Base-by-base conservation (phyloP, 2,113 vertebrate species). In the Puffinus mauretanicus region DNA sequence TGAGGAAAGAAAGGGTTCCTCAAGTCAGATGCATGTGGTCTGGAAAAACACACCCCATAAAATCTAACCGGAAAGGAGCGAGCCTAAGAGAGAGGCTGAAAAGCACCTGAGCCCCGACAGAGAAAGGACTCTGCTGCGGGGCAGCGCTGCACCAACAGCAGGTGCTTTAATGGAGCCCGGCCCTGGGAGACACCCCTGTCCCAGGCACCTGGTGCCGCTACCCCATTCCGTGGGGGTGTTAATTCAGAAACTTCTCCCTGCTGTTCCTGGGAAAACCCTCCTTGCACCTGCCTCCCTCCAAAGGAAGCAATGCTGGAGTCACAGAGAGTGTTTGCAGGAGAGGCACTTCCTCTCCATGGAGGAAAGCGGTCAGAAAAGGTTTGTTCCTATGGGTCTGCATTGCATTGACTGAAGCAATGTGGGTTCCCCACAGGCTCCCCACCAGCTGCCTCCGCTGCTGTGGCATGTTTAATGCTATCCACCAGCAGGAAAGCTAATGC, bases 311-410 rank as follows among this genome's bases (percentile, higher is more conserved):
- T 10, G 49, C 40, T 46, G 75, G 67, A 66, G 73, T 34, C 22
- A 6, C 1, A 5, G 81, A 61, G 36, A 62, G 14, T 20, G 10
- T 58, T 15, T 46, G 13, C 61, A 71, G 61, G 42, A 62, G n/a
- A 67, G 19, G 18, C 6, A 13, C 42, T 65, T 0, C 0, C 18
- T 73, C 26, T 82, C 26, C 16, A 5, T 3, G 16, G 69, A 52
- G 51, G 15, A 65, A 65, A 52, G 36, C 30, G 1, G 15, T 36
- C 38, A 65, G 66, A 76, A 57, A 62, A 62, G 30, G 20, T 52
- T 77, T 86, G 52, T 38, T 60, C 38, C 67, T n/a, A 5, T 4
- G 10, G 25, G 30, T 10, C 21, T 5, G 5, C 1, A 1, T 21
- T 34, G 22, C 24, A 18, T 1, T 36, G 62, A 46, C 13, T 10